Evolutionary conservation across 1,140 invertebrate species (phyloP).

Genomic region (Drosophila varians): DNA sequence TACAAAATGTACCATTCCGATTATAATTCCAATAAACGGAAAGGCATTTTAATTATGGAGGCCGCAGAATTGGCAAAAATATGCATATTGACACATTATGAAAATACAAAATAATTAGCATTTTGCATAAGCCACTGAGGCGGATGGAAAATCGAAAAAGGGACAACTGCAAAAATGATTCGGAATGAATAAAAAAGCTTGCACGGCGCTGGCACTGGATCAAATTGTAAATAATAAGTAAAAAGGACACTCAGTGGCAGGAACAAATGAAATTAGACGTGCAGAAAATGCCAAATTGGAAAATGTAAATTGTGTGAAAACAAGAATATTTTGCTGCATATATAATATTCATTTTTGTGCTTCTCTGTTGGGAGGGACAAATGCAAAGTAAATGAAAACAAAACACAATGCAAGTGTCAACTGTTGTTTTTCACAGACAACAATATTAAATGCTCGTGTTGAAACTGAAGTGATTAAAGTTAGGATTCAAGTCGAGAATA

Average conservation of each 20-base stretch:
- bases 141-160: conserved; percentile 29
- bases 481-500: not conserved
- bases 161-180: conserved; percentile 40
- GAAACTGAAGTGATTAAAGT: not conserved
- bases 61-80: conserved; percentile 1
- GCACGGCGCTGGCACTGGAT: conserved; percentile 2
- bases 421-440: not conserved
- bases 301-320: conserved; percentile 62
- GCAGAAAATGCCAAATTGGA: conserved; percentile 58
- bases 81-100: conserved; percentile 70
- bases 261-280: conserved; percentile 57
- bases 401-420: not conserved
- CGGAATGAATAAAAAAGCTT: conserved; percentile 29
- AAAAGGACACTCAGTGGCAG: conserved; percentile 3
- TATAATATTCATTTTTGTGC: conserved; percentile 26
- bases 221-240: conserved; percentile 57
- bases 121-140: conserved; percentile 63
- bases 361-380: conserved; percentile 10
- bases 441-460: not conserved
- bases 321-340: conserved; percentile 23
- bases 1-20: conserved; percentile 11
- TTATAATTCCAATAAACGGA: conserved; percentile 31
- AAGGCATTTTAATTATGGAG: conserved; percentile 45
- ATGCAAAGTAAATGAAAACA: conserved; percentile 27
- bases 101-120: conserved; percentile 76